phyloP scores from a whole-genome alignment of 2,888 invertebrate genomes.

The Tachina fera region DNA sequence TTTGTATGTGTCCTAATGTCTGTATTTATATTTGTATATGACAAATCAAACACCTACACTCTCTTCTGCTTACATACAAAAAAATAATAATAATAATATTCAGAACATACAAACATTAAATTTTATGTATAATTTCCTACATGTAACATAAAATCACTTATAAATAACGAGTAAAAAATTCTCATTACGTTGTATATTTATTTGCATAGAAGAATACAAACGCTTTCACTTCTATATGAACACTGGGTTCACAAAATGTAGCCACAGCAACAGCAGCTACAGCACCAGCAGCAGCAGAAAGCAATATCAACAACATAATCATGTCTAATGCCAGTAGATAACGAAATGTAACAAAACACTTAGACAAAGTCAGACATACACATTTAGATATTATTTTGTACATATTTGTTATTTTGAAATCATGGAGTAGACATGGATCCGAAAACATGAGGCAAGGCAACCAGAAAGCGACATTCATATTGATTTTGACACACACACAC shows the following conservation, averaged over 20 bases:
- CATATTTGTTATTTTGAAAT: background rate
- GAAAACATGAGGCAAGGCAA: background rate
- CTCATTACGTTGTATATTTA: conserved; percentile 12
- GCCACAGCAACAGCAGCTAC: background rate
- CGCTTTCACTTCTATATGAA: background rate
- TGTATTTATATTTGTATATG: background rate
- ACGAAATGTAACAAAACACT: conserved; percentile 32
- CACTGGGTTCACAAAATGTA: background rate
- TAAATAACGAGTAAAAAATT: conserved; percentile 1
- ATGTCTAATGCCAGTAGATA: conserved; percentile 37
- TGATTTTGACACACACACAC: background rate
- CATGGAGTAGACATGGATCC: background rate
- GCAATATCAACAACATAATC: conserved; percentile 14
- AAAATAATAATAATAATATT: no score
- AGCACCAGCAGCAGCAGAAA: background rate
- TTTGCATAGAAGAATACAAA: conserved; percentile 1
- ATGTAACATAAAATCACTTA: conserved; percentile 14
- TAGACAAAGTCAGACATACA: background rate
- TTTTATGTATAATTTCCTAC: background rate
- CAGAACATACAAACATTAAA: background rate
- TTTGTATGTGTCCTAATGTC: background rate
- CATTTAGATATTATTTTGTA: background rate
- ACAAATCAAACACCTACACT: background rate
- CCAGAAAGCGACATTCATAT: background rate
- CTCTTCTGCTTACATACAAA: background rate